These are phyloP conservation scores for Dinomys branickii DNA, from an alignment of 2,113 vertebrate genomes.

Conservation along the genomic window DNA sequence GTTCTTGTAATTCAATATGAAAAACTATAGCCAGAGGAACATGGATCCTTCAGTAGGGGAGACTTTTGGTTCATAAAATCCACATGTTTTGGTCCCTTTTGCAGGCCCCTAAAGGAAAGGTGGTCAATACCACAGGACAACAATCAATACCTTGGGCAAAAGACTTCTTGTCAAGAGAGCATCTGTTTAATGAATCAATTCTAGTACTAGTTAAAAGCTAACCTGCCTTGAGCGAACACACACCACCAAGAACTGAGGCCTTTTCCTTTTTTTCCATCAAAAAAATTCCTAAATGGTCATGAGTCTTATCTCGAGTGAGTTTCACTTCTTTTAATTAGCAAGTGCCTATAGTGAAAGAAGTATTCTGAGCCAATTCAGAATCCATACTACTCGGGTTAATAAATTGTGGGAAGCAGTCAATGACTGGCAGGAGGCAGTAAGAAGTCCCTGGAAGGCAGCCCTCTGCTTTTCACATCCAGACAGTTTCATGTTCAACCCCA, in stretches of 20 bases:
- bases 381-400: background rate
- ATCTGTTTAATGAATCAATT: background rate
- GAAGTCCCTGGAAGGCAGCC: background rate
- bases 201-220: background rate
- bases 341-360: background rate
- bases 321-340: background rate
- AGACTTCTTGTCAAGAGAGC: background rate
- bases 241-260: background rate
- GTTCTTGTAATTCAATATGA: background rate
- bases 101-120: background rate
- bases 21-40: background rate
- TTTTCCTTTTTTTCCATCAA: background rate
- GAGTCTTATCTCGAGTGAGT: background rate
- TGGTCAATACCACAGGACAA: background rate
- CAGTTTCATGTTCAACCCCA: background rate
- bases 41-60: conserved; percentile 14
- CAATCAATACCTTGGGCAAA: background rate
- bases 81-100: background rate
- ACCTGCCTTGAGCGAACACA: background rate
- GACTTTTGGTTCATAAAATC: background rate
- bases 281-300: background rate
- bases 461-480: background rate
- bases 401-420: background rate
- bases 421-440: background rate
- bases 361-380: background rate